Evolutionary conservation across 2,888 invertebrate species (phyloP).

Genomic region (Cerastis leucographa): DNA sequence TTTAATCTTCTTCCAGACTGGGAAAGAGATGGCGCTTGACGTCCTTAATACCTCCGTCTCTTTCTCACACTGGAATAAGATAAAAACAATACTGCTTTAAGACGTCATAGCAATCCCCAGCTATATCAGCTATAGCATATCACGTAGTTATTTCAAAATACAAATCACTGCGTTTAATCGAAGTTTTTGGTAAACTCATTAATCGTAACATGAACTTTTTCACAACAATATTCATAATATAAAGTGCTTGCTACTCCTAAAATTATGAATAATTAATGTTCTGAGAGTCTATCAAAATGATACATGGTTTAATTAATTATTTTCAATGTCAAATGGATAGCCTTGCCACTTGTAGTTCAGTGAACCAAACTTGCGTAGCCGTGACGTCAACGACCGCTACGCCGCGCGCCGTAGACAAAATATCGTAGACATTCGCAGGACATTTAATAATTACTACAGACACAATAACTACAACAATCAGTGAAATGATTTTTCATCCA

Average conservation of each 20-base stretch:
- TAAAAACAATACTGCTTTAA: no score
- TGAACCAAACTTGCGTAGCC: constrained; percentile 17
- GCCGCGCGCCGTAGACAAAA: constrained; percentile 25
- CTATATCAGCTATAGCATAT: not conserved
- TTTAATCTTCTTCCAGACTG: no score
- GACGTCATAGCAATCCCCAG: no score
- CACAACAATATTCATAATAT: not conserved
- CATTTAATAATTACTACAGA: not conserved
- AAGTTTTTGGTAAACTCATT: not conserved
- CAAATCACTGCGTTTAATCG: not conserved
- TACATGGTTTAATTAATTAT: constrained; percentile 47
- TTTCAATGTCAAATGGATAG: constrained; percentile 35
- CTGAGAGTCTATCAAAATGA: constrained; percentile 28
- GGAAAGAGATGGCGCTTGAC: no score
- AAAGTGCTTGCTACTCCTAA: constrained; percentile 2
- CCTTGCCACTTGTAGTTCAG: constrained; percentile 52
- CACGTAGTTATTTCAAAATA: not conserved
- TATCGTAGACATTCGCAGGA: constrained; percentile 11
- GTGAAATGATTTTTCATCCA: not conserved
- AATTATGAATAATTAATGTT: constrained; percentile 52
- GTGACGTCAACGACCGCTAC: constrained; percentile 35
- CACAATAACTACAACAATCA: not conserved
- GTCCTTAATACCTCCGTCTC: no score
- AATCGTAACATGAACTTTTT: not conserved
- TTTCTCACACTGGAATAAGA: no score